These are phyloP conservation scores for Elachura formosa DNA, from an alignment of 2,113 vertebrate species.

Conservation along the genomic window DNA sequence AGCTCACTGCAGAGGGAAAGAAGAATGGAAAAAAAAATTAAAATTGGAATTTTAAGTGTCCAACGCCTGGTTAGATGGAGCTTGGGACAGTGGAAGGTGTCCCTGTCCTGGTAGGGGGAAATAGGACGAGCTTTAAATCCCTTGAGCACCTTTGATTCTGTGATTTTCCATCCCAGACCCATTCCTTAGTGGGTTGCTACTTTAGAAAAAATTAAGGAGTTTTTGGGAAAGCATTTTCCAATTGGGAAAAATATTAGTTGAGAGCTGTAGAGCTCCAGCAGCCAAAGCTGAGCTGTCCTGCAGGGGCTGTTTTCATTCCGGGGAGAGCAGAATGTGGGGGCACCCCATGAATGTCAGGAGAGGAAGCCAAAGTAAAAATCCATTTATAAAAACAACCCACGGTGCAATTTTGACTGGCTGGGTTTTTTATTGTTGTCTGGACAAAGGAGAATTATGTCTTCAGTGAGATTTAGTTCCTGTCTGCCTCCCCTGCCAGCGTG, in stretches of 20 bases:
- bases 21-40: not conserved
- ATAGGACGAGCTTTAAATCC: not conserved
- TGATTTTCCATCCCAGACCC: not conserved
- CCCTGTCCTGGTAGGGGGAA: not conserved
- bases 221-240: not conserved
- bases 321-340: not conserved
- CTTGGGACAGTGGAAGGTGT: not conserved
- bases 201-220: not conserved
- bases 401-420: accelerated
- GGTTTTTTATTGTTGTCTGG: not conserved
- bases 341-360: not conserved
- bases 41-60: not conserved
- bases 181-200: not conserved
- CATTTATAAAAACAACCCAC: not conserved
- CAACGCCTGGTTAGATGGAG: not conserved
- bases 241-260: not conserved
- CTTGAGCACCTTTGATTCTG: not conserved
- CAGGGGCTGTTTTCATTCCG: accelerated
- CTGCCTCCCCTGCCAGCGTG: not conserved
- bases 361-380: not conserved
- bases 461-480: not conserved
- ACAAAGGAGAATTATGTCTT: not conserved
- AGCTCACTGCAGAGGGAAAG: not conserved
- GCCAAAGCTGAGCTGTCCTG: not conserved
- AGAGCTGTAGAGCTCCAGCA: not conserved